Base-by-base conservation (phyloP, 2,113 vertebrate species). In the Ivindomyrus marchei region DNA sequence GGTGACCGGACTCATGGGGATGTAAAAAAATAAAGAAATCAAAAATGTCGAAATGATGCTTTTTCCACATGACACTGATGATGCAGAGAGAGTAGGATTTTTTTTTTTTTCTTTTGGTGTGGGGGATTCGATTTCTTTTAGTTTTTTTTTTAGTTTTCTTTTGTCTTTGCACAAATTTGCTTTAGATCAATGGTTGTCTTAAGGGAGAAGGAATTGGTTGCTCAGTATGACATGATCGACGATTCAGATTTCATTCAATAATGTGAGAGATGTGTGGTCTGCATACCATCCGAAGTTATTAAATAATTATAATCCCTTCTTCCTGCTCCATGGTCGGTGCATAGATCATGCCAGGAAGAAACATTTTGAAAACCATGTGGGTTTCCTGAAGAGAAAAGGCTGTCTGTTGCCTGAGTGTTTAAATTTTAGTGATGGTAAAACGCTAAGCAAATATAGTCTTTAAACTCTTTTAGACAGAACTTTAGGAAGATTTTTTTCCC, bases 101-200 rank as follows among this genome's bases (percentile, higher is more conserved):
- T 91, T 95, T 93, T 91, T 95, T 88, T 66, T 27, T 66, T 27
- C 9, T 66, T 66, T 66, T 88, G 52, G 93, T 89, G 91, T 92
- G 92, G 92, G 89, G 90, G 87, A 91, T 8, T 10, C 15, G 2
- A 17, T 85, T 45, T 36, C 4, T 5, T 5, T 49, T 7, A 45
- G 49, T 84, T 88, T 49, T 47, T 47, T 31, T 36, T 36, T 86
- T 39, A 47, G 87, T 90, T 88, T 89, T 91, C 86, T 13, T 88
- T 92, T 89, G 84, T 93, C 90, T 96, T 96, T 96, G 95, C 95
- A 96, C 95, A 96, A 93, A 92, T 91, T 39, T 93, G 92, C 94
- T 94, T 93, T 91, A 91, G 93, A 94, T 92, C 93, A 92, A 89
- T 90, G 49, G 70, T 90, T 56, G 89, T 91, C 92, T 88, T 62